These are phyloP conservation scores for Athalia rosae DNA, from an alignment of 2,888 invertebrate genomes.

Conservation along the genomic window DNA sequence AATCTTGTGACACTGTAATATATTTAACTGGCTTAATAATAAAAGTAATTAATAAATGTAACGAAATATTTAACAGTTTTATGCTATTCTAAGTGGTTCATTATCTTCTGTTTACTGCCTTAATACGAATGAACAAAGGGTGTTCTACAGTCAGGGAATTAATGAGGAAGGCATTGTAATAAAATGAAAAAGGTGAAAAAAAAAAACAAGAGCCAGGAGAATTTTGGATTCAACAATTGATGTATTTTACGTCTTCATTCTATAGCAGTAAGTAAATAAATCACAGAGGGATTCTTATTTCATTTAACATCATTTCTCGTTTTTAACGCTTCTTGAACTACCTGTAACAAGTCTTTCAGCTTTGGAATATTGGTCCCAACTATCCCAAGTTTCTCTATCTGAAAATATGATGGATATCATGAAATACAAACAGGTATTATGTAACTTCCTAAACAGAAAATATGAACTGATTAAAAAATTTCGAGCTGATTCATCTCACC, in stretches of 20 bases:
- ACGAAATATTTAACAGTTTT: not conserved
- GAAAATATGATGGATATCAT: conserved; percentile 51
- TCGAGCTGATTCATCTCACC: conserved; percentile 66
- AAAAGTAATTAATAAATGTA: conserved; percentile 46
- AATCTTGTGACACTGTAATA: conserved; percentile 45
- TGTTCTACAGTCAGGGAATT: too few species aligned
- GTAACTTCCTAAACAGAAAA: not conserved
- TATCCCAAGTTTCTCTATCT: conserved; percentile 77
- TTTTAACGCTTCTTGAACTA: conserved; percentile 80
- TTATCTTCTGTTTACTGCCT: too few species aligned
- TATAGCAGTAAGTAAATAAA: not conserved
- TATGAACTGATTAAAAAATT: not conserved
- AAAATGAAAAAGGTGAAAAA: not conserved
- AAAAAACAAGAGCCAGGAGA: not conserved
- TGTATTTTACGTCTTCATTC: too few species aligned
- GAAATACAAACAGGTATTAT: not conserved
- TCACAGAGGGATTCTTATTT: not conserved
- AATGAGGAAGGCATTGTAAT: too few species aligned
- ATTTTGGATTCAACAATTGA: too few species aligned
- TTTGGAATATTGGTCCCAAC: conserved; percentile 77
- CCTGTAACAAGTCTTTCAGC: conserved; percentile 77
- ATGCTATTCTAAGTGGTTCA: not conserved
- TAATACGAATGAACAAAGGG: too few species aligned
- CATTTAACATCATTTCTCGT: conserved; percentile 59
- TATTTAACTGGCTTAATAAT: conserved; percentile 47